phyloP scores from a whole-genome alignment of 1,140 invertebrate genomes.

The Metopolophium dirhodum region DNA sequence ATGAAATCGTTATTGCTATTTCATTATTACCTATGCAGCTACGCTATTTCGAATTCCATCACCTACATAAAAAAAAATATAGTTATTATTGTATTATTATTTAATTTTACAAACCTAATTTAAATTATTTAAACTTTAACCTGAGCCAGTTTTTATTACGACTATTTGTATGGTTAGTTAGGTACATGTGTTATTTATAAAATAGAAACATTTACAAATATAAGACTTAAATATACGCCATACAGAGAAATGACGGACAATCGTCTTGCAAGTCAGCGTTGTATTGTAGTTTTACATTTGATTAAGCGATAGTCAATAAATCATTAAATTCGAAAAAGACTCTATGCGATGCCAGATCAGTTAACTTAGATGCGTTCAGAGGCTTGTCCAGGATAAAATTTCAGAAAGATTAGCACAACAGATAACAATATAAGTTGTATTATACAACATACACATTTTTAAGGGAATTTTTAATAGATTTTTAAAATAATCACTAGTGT shows the following conservation, averaged over 20 bases:
- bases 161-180: not conserved
- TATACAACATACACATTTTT: no score
- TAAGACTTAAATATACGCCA: not conserved
- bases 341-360: not conserved
- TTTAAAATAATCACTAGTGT: no score
- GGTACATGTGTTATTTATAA: not conserved
- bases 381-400: no score
- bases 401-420: no score
- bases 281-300: not conserved
- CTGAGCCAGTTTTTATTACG: not conserved
- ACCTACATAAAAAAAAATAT: not conserved
- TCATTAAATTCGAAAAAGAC: not conserved
- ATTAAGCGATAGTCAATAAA: not conserved
- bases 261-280: not conserved
- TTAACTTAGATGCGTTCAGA: not conserved
- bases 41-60: slow-evolving; percentile 20
- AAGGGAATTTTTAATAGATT: no score
- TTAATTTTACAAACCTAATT: not conserved
- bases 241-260: not conserved
- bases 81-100: not conserved
- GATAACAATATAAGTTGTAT: no score
- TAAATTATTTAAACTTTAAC: slow-evolving; percentile 20
- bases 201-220: not conserved
- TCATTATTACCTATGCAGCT: slow-evolving; percentile 34
- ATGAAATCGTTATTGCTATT: slow-evolving; percentile 31